phyloP scores from a whole-genome alignment of 1,140 invertebrate genomes.

The Acromyrmex echinatior region DNA sequence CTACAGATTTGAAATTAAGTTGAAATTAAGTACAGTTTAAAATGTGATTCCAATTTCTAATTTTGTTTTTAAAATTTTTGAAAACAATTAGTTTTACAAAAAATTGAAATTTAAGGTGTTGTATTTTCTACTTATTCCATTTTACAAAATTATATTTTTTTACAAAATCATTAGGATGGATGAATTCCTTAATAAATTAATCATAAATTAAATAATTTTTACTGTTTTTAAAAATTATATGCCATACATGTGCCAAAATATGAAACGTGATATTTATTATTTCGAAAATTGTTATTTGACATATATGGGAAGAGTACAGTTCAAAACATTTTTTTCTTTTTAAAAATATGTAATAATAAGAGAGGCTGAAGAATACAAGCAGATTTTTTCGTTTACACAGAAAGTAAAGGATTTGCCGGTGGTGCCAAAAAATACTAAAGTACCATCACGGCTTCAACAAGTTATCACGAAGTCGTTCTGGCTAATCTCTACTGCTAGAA shows the following conservation, averaged over 20 bases:
- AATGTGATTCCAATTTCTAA: neutral
- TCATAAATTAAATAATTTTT: neutral
- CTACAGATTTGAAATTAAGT: neutral
- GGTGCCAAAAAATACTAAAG: conserved; percentile 84
- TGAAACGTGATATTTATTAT: neutral
- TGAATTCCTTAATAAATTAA: neutral
- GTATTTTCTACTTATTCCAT: neutral
- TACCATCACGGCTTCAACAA: conserved; percentile 84
- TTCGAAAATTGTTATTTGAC: neutral
- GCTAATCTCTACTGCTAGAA: conserved; percentile 92
- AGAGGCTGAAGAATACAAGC: neutral
- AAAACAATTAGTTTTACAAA: neutral
- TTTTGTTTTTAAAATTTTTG: neutral
- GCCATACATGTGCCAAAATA: neutral
- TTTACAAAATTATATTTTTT: neutral
- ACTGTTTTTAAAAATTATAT: neutral
- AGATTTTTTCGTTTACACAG: conserved; percentile 84
- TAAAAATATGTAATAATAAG: conserved; percentile 14
- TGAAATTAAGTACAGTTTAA: conserved; percentile 4
- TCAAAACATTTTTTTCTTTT: neutral
- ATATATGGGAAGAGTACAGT: neutral
- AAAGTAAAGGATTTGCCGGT: conserved; percentile 91
- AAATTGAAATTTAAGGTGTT: neutral
- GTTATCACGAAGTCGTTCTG: conserved; percentile 88
- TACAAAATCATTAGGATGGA: neutral